Conservation (phyloP, 2,888 invertebrate genomes). For the Tetanocera ferruginea region DNA sequence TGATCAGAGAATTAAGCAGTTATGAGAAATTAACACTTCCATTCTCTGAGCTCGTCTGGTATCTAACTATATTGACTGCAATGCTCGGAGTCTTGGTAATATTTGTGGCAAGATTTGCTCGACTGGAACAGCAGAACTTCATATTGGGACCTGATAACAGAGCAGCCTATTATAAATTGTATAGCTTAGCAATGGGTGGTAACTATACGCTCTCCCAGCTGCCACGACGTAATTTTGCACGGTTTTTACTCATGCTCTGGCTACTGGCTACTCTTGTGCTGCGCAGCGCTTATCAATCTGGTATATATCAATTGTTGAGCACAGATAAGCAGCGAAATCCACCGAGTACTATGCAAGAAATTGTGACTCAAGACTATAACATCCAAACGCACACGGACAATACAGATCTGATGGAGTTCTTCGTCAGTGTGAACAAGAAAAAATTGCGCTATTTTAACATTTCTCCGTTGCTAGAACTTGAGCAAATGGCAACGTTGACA, state of each 20-base stretch:
- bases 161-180: constrained; percentile 53
- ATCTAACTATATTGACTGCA: constrained; percentile 47
- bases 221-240: constrained; percentile 54
- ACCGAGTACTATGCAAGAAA: constrained; percentile 57
- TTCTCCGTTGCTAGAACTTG: neutral
- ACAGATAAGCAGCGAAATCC: constrained; percentile 57
- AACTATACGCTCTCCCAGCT: constrained; percentile 40
- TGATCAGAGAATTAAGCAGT: constrained; percentile 53
- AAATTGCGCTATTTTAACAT: too few relatives aligned
- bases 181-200: constrained; percentile 52
- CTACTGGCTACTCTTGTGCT: constrained; percentile 55
- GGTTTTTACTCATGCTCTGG: constrained; percentile 59
- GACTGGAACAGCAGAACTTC: neutral
- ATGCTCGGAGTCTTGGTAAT: constrained; percentile 46
- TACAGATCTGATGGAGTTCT: constrained; percentile 49
- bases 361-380: constrained; percentile 52
- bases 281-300: constrained; percentile 62
- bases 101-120: constrained; percentile 20
- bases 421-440: constrained; percentile 50
- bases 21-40: constrained; percentile 61
- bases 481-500: constrained; percentile 6
- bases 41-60: constrained; percentile 56
- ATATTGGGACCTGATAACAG: constrained; percentile 19
- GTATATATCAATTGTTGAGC: constrained; percentile 58
- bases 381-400: constrained; percentile 53